Evolutionary conservation across 2,797 vertebrate species (phyloP).

Genomic region (Columba guinea): DNA sequence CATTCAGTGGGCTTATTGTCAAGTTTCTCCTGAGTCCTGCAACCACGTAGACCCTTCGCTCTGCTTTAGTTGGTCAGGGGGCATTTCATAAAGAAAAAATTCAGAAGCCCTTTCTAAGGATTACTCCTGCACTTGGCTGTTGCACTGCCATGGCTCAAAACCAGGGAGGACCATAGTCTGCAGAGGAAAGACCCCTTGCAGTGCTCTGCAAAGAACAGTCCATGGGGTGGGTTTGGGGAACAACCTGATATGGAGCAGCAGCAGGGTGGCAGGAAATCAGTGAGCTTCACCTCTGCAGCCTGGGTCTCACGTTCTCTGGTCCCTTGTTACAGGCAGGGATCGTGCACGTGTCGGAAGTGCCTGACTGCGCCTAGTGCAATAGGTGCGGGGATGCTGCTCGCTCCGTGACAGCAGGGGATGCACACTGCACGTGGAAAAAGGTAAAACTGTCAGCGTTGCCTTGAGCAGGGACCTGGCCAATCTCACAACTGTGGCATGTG

Average conservation of each 20-base stretch:
- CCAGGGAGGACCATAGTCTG: neutral
- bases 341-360: neutral
- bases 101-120: neutral
- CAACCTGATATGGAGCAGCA: neutral
- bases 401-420: neutral
- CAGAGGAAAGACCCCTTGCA: neutral
- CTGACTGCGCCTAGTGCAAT: neutral
- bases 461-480: neutral
- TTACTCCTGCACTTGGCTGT: neutral
- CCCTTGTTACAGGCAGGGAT: neutral
- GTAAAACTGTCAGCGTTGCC: constrained; percentile 2
- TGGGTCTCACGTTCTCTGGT: neutral
- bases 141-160: neutral
- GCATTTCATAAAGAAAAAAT: neutral
- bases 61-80: neutral
- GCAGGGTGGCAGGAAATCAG: neutral
- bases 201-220: neutral
- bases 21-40: neutral
- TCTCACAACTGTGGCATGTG: rapidly evolving
- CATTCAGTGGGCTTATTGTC: neutral
- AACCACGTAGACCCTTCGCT: neutral
- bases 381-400: neutral
- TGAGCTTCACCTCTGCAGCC: neutral
- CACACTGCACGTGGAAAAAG: neutral
- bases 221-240: neutral